Evolutionary conservation across 92 coral and sea anemone genomes (phyloP), one percentile per base, ranked within the genome.

Genomic region (Porites divaricata): DNA sequence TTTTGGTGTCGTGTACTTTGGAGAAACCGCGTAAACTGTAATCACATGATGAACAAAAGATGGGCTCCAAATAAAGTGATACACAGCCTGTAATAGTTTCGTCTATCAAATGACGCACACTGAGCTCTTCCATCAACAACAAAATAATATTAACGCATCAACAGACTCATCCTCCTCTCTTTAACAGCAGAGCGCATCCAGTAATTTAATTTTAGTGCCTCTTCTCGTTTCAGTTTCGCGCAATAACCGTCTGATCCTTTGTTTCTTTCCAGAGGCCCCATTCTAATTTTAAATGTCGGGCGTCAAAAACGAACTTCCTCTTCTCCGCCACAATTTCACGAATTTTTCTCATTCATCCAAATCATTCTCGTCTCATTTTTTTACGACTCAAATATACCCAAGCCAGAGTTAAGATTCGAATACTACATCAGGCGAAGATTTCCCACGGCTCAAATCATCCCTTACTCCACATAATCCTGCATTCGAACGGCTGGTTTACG

Each of bases 401-500:
- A 12, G 19, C 20, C 35, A n/a, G 13, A 62, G 41, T 50, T 24
- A 19, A 23, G 25, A 6, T 24, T 63, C 50, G 26, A 50, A 61
- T 74, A 14, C n/a, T 22, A 51, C 8, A 26, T 52, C 9, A 49
- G 8, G 19, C 7, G 35, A 41, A 59, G 78, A 53, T 35, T 28
- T 74, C 25, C 78, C 48, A 19, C 54, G 19, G 6, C 49, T 16
- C 54, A 17, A 24, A 20, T 64, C 4, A 66, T 0, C 15, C 21
- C 62, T 71, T 87, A 96, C 76, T 97, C 98, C 54, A 97, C 90
- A 76, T 91, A 97, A 74, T 95, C 99, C 70, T 95, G 80, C 99
- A 97, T 97, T 77, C 97, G 89, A 54, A 88, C 90, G 5, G 99
- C 93, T 21, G 98, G 98, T 53, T 95, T 88, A 14, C 99, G 95